A percentile compares a stretch with the other conserved stretches of the same genome.
Evolutionary conservation across 2,797 vertebrate genomes (phyloP).

Genomic region (Melanotaenia nigrans): DNA sequence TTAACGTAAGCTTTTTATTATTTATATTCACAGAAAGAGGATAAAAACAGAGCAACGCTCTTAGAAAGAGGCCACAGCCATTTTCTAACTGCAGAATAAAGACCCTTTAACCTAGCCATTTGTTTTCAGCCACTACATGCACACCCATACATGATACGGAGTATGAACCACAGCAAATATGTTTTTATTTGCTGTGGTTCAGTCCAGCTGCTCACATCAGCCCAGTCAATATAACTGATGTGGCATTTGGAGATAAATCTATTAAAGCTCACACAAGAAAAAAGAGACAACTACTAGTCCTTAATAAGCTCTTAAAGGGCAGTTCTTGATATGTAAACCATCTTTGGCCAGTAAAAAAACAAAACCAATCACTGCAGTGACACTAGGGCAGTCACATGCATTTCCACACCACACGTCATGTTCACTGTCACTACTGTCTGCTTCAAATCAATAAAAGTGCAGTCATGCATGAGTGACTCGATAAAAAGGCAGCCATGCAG

Average conservation of each 20-base stretch:
- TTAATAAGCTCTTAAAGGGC: not conserved
- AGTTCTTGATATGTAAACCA: not conserved
- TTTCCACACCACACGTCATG: slow-evolving; percentile 5
- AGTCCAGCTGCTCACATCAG: not conserved
- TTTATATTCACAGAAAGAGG: slow-evolving; percentile 16
- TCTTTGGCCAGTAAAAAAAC: not conserved
- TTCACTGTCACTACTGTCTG: not conserved
- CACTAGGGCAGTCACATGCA: slow-evolving; percentile 8
- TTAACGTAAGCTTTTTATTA: slow-evolving; percentile 24
- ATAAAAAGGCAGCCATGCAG: slow-evolving; percentile 17
- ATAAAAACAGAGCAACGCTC: slow-evolving; percentile 20
- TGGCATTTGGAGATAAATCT: slow-evolving; percentile 11
- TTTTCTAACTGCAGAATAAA: slow-evolving; percentile 30
- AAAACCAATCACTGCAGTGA: slow-evolving; percentile 6
- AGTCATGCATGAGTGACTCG: slow-evolving; percentile 21
- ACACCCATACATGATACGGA: not conserved
- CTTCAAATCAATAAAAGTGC: slow-evolving; percentile 40
- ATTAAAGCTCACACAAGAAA: not conserved
- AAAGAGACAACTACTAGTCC: not conserved
- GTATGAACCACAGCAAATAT: too few species aligned
- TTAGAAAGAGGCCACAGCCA: not conserved
- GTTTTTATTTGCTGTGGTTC: slow-evolving; percentile 8
- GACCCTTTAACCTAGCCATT: slow-evolving; percentile 29
- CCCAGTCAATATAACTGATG: slow-evolving; percentile 4
- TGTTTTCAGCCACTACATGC: slow-evolving; percentile 16